Evolutionary conservation across 2,888 invertebrate species (phyloP), one percentile per base, ranked within the genome.

Genomic region (Diaprepes abbreviatus): DNA sequence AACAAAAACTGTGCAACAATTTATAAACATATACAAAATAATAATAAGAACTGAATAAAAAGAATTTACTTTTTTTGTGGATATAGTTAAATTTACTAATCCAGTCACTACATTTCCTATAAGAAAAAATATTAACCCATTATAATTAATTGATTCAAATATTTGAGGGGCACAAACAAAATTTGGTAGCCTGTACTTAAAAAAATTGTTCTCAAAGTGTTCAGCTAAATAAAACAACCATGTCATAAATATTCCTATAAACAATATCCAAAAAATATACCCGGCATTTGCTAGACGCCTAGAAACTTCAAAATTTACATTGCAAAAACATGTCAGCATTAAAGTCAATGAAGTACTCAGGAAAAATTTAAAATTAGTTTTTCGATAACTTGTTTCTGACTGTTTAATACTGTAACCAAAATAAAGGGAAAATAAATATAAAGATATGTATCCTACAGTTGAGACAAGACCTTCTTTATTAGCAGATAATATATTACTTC

Each of bases 401-500:
- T 57, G 80, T 24, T 82, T 82, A 28, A 92, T 80, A 58, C 88
- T 80, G 73, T 85, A 83, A 38, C 91, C 92, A 59, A 92, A 80
- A 75, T 89, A 87, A 60, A 91, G 89, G 21, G 93, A 91, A 73
- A 91, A 87, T 66, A 97, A 86, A 83, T 95, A 97, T 3, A 98
- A 84, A 0, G 93, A 89, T 0, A 95, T 85, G 82, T 95, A 98
- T 1, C 98, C 98, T 0, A 93, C 85, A 35, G 91, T 86, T 0
- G 98, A 97, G 17, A 90, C 89, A 36, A 98, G 84, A 0, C 98
- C 98, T 85, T 99, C 98, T 66, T 94, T 89, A 84, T 99, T 99
- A 0, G 97, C 94, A 45, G 89, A 85, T 3, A 97, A 73, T 31
- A 96, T 85, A 62, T 86, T 87, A 38, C 84, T 83, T 67, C 94